Evolutionary conservation across 2,888 invertebrate species (phyloP), one percentile per base, ranked within the genome.

Genomic region (Drosophila hamatofila): DNA sequence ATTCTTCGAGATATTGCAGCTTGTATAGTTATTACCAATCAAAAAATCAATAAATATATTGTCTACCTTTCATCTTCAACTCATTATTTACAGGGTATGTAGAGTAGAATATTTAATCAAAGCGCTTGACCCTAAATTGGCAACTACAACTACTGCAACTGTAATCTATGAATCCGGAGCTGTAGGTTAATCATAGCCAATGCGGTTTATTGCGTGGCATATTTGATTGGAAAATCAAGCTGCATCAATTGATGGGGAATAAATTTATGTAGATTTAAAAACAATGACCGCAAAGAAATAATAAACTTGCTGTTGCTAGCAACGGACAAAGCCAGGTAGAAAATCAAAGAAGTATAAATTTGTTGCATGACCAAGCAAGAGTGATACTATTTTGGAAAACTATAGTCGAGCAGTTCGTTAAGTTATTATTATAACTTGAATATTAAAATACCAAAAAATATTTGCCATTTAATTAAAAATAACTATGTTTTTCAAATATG

Each of bases 201-300:
- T 48, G 49, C 23, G 56, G 65, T 48, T 63, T 37, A 41, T 39
- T 21, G 25, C 21, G 25, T 71, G 42, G 72, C 63, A 76, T 65
- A 57, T 73, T 81, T 81, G 78, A 81, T 81, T 78, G 70, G 51
- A 33, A 65, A 78, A 71, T 80, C 30, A 30, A 30, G 60, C 46
- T 55, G 57, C 73, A 77, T 77, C 65, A 70, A 65, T 57, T 63
- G 65, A 57, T 65, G 55, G 35, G 35, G 30, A 56, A 54, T 54
- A 35, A 16, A 49, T 61, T 64, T 64, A 55, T 68, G 18, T 49
- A 49, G 46, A 25, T 18, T 46, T 54, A 18, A n/a, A n/a, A 25
- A 44, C 30, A 11, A 33, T 58, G 58, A 49, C 49, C 57, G 33
- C 52, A 57, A 39, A 54, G 41, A 4, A 54, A 11, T 46, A 48